These are phyloP conservation scores for Pteromalus puparum DNA, from an alignment of 1,140 invertebrate species.

Conservation along the genomic window DNA sequence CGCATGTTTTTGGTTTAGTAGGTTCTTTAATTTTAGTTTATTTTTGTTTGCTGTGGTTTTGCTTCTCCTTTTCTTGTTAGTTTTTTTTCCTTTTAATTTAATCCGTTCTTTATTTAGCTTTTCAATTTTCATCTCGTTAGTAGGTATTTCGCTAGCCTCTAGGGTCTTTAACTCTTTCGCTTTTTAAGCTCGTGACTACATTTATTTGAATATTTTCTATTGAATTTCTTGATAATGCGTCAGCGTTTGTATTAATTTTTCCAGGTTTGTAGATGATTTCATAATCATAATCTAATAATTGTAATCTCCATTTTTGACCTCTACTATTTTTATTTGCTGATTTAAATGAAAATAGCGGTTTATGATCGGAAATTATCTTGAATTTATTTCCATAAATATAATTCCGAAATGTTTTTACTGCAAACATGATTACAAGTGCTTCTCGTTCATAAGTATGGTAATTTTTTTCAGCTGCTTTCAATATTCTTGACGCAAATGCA, in stretches of 20 bases:
- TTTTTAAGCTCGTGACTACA: too few species aligned
- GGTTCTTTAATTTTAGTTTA: too few species aligned
- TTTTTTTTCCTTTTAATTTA: constrained; percentile 47
- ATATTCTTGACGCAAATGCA: too few species aligned
- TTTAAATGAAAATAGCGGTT: constrained; percentile 50
- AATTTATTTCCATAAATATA: constrained; percentile 49
- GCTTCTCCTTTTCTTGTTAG: not conserved
- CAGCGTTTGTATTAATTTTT: constrained; percentile 20
- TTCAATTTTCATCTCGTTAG: too few species aligned
- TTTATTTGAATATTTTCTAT: too few species aligned
- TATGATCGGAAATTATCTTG: constrained; percentile 43
- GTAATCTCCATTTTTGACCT: constrained; percentile 64
- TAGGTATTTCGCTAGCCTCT: too few species aligned
- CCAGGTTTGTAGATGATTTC: constrained; percentile 60
- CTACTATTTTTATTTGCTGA: constrained; percentile 58
- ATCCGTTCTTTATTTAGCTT: constrained; percentile 14
- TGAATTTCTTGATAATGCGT: not conserved
- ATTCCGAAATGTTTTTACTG: constrained; percentile 28
- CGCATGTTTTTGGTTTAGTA: too few species aligned
- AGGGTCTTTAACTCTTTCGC: too few species aligned
- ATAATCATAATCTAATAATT: constrained; percentile 65
- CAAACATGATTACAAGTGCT: constrained; percentile 65
- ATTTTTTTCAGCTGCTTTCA: not conserved
- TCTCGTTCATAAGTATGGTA: constrained; percentile 71
- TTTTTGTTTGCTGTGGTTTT: not conserved